Conservation (phyloP, 2,113 vertebrate species). For the Lynx canadensis region DNA sequence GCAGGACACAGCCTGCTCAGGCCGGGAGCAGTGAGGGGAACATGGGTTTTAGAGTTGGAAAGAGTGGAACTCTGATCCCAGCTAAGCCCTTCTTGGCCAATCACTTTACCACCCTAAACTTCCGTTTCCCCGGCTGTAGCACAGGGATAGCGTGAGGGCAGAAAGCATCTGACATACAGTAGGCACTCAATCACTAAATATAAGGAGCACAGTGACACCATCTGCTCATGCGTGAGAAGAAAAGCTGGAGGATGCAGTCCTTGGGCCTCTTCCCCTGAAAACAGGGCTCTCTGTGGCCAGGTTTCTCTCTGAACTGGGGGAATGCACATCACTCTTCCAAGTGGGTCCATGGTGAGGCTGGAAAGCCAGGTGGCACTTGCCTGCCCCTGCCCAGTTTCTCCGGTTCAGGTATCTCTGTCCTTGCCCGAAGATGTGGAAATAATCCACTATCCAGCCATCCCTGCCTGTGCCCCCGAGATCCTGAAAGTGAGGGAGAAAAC, state of each 20-base stretch:
- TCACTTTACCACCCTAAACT: neutral
- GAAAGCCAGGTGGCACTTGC: conserved; percentile 54
- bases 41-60: neutral
- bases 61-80: neutral
- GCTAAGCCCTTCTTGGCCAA: conserved; percentile 1
- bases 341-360: neutral
- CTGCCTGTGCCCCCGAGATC: conserved; percentile 79
- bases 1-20: neutral
- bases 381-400: conserved; percentile 83
- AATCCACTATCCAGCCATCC: conserved; percentile 83
- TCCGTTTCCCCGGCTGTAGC: neutral
- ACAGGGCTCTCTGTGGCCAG: neutral
- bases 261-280: neutral
- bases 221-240: neutral
- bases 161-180: neutral
- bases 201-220: neutral
- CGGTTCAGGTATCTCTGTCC: conserved; percentile 81
- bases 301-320: neutral
- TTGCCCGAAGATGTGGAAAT: conserved; percentile 82
- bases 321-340: neutral
- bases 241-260: neutral
- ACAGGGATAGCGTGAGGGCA: neutral
- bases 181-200: neutral
- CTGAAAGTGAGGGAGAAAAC: conserved; percentile 59
- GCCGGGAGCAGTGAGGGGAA: neutral